Evolutionary conservation across 2,888 invertebrate genomes (phyloP).

Genomic region (Caenorhabditis doughertyi): DNA sequence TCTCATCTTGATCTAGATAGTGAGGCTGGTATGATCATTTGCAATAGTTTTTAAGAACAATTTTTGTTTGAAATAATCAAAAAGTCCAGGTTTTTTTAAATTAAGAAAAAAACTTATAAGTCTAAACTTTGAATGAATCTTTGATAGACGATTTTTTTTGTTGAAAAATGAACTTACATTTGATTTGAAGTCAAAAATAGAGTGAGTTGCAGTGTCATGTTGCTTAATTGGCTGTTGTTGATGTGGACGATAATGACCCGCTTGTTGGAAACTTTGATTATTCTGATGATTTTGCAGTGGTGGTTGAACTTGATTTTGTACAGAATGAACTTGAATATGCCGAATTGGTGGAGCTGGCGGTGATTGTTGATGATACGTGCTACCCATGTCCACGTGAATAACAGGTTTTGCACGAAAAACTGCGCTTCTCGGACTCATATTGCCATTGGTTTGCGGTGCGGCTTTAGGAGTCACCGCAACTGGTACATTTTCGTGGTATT

Average conservation of each 20-base stretch:
- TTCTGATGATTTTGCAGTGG: constrained; percentile 10
- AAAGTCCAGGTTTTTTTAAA: no score
- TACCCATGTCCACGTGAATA: constrained; percentile 79
- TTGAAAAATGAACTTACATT: constrained; percentile 54
- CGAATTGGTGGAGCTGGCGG: constrained; percentile 53
- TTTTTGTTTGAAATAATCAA: background rate
- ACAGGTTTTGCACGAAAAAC: constrained; percentile 81
- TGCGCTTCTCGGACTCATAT: constrained; percentile 79
- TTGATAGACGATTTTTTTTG: background rate
- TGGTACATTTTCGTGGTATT: constrained; percentile 58
- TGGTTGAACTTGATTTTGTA: constrained; percentile 27
- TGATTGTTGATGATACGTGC: constrained; percentile 41
- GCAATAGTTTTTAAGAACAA: no score
- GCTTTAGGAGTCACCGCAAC: constrained; percentile 56
- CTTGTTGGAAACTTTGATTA: constrained; percentile 17
- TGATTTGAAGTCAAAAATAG: constrained; percentile 65
- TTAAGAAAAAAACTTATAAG: no score
- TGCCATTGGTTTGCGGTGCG: constrained; percentile 60
- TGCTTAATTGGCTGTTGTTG: constrained; percentile 42
- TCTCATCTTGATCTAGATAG: background rate
- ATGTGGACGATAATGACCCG: constrained; percentile 13
- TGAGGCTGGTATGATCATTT: no score
- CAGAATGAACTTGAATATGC: constrained; percentile 58
- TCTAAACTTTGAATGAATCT: no score
- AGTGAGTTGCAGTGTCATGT: constrained; percentile 58